Evolutionary conservation across 2,113 vertebrate genomes (phyloP).

Genomic region (Aptenodytes patagonicus): DNA sequence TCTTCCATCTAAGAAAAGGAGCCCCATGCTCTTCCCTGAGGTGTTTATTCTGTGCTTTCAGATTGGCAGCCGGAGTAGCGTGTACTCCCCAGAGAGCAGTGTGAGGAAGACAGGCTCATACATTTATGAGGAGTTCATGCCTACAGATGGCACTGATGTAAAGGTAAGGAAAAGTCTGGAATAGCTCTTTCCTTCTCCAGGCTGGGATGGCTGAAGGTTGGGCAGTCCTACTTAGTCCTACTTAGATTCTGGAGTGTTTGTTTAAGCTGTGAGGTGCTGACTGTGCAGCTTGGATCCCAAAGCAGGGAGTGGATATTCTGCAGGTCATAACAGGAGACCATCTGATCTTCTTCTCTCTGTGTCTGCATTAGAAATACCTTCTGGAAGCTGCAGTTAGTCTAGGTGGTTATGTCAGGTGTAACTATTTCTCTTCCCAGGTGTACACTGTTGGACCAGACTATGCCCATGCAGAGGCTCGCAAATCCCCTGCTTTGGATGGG

Average conservation of each 20-base stretch:
- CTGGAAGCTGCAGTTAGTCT: neutral
- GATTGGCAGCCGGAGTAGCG: constrained; percentile 97
- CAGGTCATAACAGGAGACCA: neutral
- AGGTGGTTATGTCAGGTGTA: neutral
- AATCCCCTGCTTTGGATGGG: constrained; percentile 94
- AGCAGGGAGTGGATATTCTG: accelerated
- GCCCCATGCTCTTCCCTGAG: neutral
- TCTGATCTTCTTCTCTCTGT: neutral
- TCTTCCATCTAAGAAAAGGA: neutral
- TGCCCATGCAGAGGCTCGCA: constrained; percentile 95
- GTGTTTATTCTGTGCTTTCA: constrained; percentile 58
- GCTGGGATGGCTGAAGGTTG: neutral
- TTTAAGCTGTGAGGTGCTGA: neutral
- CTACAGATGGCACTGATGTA: constrained; percentile 96
- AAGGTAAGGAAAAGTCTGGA: constrained; percentile 79
- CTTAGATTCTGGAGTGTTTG: neutral
- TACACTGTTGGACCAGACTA: constrained; percentile 98
- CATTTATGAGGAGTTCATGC: constrained; percentile 99
- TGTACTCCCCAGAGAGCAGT: constrained; percentile 96
- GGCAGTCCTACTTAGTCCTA: neutral
- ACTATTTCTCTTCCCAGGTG: constrained; percentile 76
- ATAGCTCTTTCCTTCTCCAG: neutral
- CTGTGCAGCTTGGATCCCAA: neutral
- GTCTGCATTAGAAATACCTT: neutral
- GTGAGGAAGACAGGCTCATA: constrained; percentile 98